Evolutionary conservation across 2,113 vertebrate genomes (phyloP).

Genomic region (Entomyzon cyanotis): DNA sequence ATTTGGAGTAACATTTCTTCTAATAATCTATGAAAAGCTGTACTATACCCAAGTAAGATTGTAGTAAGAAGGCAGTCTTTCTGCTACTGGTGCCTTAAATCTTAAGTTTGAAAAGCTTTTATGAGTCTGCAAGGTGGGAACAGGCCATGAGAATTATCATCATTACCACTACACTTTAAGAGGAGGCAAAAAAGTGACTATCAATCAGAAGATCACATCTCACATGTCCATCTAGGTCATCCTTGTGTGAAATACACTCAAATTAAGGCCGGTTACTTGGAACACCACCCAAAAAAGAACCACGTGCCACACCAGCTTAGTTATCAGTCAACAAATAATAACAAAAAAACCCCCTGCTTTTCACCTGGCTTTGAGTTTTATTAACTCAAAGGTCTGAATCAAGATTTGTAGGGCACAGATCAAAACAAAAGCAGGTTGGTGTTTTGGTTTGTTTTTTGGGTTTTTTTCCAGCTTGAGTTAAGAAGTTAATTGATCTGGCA

Average conservation of each 20-base stretch:
- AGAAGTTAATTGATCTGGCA: conserved; percentile 38
- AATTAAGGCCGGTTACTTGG: background rate
- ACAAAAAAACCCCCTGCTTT: background rate
- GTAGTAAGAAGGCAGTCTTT: conserved; percentile 12
- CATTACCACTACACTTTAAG: background rate
- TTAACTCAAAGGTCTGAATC: background rate
- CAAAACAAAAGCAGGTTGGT: background rate
- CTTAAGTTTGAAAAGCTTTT: conserved; percentile 49
- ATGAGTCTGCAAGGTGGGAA: background rate
- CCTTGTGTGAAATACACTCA: background rate
- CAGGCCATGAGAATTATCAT: background rate
- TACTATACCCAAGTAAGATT: background rate
- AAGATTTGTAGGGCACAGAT: conserved; percentile 1
- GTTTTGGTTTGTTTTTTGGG: accelerated
- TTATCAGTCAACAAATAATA: background rate
- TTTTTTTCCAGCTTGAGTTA: background rate
- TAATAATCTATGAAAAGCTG: background rate
- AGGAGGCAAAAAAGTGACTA: background rate
- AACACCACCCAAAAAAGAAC: background rate
- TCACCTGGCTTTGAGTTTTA: background rate
- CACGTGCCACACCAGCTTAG: accelerated
- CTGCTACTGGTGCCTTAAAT: conserved; percentile 8
- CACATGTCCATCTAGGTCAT: background rate
- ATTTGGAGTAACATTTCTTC: background rate
- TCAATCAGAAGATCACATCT: background rate